Conservation (phyloP, 2,888 invertebrate genomes). For the Nymphalis c-album region DNA sequence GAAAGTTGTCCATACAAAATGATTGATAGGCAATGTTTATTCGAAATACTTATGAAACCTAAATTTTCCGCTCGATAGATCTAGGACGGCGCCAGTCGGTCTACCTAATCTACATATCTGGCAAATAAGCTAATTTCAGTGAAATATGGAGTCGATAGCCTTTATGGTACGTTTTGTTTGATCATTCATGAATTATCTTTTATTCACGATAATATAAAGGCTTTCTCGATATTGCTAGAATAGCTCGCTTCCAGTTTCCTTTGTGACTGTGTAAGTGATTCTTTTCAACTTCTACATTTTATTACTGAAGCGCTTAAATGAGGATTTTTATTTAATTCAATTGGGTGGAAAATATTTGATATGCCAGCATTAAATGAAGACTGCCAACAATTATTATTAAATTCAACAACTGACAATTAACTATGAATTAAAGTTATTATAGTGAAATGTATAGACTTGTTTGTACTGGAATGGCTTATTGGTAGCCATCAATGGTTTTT, state of each 20-base stretch:
- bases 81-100: slow-evolving; percentile 59
- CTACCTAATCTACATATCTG: slow-evolving; percentile 56
- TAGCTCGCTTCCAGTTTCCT: slow-evolving; percentile 34
- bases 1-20: slow-evolving; percentile 24
- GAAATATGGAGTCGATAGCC: slow-evolving; percentile 58
- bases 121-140: slow-evolving; percentile 66
- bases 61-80: slow-evolving; percentile 51
- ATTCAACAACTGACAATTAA: background rate
- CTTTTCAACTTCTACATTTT: slow-evolving; percentile 28
- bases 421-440: background rate
- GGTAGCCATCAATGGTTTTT: too few relatives aligned
- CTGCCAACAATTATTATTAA: background rate
- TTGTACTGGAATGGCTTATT: too few relatives aligned
- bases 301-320: slow-evolving; percentile 12
- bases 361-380: too few relatives aligned
- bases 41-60: slow-evolving; percentile 41
- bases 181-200: slow-evolving; percentile 45
- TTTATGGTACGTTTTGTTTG: slow-evolving; percentile 47
- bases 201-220: slow-evolving; percentile 38
- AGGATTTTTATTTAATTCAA: slow-evolving; percentile 14
- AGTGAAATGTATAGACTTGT: too few relatives aligned
- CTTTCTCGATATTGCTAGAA: slow-evolving; percentile 31
- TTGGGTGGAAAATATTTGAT: background rate
- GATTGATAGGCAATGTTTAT: slow-evolving; percentile 21
- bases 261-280: slow-evolving; percentile 36